These are phyloP conservation scores for Scatophagus argus DNA, from an alignment of 2,113 vertebrate species.

Conservation along the genomic window DNA sequence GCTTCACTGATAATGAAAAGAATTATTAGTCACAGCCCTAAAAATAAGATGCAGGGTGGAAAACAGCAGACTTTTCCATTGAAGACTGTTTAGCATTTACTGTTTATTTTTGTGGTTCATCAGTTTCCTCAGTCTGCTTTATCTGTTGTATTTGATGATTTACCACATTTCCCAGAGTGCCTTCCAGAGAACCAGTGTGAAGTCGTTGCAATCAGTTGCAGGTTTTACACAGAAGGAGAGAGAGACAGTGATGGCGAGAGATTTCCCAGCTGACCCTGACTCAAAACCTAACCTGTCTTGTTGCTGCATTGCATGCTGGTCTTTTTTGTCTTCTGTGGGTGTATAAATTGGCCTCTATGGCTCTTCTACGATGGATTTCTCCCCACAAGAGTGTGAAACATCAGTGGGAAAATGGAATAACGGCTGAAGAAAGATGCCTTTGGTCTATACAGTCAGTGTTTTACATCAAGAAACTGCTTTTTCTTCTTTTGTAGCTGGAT, in stretches of 20 bases:
- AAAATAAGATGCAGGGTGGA: neutral
- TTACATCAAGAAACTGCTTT: constrained; percentile 7
- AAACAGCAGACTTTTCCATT: neutral
- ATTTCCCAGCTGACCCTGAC: constrained; percentile 17
- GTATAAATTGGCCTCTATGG: constrained; percentile 8
- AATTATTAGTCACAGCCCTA: neutral
- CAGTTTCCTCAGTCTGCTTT: neutral
- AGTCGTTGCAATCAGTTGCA: constrained; percentile 6
- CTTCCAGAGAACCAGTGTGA: neutral
- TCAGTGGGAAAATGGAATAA: neutral
- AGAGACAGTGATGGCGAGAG: neutral
- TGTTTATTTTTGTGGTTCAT: neutral
- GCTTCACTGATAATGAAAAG: neutral
- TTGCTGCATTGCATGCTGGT: neutral
- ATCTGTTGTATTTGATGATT: neutral
- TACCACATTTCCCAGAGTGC: constrained; percentile 20
- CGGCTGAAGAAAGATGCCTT: neutral
- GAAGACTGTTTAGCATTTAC: neutral
- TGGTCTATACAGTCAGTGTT: neutral
- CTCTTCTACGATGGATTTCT: neutral
- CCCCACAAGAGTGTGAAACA: neutral
- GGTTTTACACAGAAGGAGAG: constrained; percentile 7
- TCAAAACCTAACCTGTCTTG: neutral
- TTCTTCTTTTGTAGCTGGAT: neutral
- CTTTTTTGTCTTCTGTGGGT: neutral